Evolutionary conservation across 2,113 vertebrate genomes (phyloP).

Genomic region (Corydoras maculifer): DNA sequence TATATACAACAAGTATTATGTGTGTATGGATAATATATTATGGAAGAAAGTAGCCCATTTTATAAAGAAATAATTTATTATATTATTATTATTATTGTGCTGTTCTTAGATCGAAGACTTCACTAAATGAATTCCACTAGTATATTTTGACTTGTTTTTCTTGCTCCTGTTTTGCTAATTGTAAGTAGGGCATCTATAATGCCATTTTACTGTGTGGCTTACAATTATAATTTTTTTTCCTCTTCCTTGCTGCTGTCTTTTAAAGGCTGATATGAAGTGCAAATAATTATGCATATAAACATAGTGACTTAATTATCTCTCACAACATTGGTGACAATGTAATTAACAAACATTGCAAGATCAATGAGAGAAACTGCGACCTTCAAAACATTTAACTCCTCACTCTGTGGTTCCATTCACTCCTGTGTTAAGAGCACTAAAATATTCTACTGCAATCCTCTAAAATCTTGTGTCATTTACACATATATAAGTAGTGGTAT

Average conservation of each 20-base stretch:
- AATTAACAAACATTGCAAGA: conserved; percentile 99
- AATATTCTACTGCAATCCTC: conserved; percentile 63
- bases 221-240: conserved; percentile 69
- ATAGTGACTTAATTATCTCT: conserved; percentile 99
- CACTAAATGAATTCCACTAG: conserved; percentile 54
- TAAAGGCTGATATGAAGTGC: conserved; percentile 87
- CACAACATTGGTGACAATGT: conserved; percentile 99
- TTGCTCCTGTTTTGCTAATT: conserved; percentile 64
- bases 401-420: conserved; percentile 63
- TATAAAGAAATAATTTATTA: conserved; percentile 44
- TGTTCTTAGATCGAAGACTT: conserved; percentile 49
- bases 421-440: conserved; percentile 62
- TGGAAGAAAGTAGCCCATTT: conserved; percentile 36
- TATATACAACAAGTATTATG: too few relatives aligned
- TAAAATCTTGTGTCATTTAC: conserved; percentile 49
- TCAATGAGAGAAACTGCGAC: conserved; percentile 99
- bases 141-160: conserved; percentile 53
- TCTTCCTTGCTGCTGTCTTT: conserved; percentile 68
- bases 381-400: conserved; percentile 88
- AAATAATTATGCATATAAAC: conserved; percentile 99
- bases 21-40: too few relatives aligned
- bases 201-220: conserved; percentile 65
- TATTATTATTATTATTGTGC: conserved; percentile 15
- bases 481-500: background rate
- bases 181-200: conserved; percentile 77